phyloP scores from a whole-genome alignment of 2,888 invertebrate species.

The Aelia acuminata region DNA sequence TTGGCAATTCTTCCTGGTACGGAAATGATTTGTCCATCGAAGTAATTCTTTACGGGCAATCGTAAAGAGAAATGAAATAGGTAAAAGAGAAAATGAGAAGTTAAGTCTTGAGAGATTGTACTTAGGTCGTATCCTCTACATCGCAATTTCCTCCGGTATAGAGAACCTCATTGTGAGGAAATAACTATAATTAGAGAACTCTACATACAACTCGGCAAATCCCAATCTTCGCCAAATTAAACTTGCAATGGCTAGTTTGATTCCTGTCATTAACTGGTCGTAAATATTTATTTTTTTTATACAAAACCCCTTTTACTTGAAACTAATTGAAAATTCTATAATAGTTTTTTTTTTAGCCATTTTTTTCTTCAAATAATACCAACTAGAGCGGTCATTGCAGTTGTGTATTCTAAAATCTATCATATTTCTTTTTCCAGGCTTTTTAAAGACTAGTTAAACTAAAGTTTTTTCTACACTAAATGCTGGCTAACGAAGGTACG shows the following conservation, averaged over 20 bases:
- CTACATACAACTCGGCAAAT: not conserved
- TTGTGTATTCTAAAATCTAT: no score
- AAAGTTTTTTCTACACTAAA: no score
- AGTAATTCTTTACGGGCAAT: not conserved
- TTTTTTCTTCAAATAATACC: no score
- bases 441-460: no score
- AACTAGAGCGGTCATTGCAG: no score
- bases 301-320: not conserved
- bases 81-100: not conserved
- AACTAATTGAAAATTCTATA: no score
- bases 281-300: not conserved
- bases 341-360: no score
- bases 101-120: not conserved
- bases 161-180: not conserved
- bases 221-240: not conserved
- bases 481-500: no score
- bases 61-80: not conserved
- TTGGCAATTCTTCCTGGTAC: not conserved
- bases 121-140: not conserved
- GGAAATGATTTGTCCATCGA: not conserved
- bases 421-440: no score
- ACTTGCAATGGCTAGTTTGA: not conserved
- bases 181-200: slow-evolving; percentile 24
- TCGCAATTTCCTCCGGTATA: not conserved
- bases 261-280: not conserved